These are phyloP conservation scores for Bucco capensis DNA, from an alignment of 2,113 vertebrate genomes.

Conservation along the genomic window DNA sequence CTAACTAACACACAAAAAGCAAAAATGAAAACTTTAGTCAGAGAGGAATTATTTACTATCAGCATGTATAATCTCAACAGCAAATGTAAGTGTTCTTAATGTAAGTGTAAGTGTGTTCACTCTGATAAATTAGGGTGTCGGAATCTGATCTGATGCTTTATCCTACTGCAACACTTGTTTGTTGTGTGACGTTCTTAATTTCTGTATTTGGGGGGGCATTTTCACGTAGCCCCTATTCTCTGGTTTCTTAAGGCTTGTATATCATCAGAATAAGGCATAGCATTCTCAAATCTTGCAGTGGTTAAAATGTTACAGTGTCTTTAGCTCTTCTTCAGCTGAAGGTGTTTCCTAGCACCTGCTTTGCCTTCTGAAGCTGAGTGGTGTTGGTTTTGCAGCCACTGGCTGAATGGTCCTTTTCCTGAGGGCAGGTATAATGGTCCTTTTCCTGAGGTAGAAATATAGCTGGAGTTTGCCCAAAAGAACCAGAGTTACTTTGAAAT, in stretches of 20 bases:
- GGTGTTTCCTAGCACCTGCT: neutral
- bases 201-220: neutral
- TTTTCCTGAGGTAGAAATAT: neutral
- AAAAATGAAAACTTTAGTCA: neutral
- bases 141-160: neutral
- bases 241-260: neutral
- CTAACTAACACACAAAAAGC: neutral
- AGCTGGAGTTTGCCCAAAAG: neutral
- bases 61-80: neutral
- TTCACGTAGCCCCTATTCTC: neutral
- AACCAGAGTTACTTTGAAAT: neutral
- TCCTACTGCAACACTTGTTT: rapidly evolving
- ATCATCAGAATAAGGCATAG: neutral
- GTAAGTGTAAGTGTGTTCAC: neutral
- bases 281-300: neutral
- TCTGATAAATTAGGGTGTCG: neutral
- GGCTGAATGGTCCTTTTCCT: neutral
- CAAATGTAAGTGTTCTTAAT: neutral
- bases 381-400: neutral
- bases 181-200: neutral
- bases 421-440: neutral
- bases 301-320: neutral
- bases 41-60: neutral
- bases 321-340: neutral
- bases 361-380: neutral